Evolutionary conservation across 2,888 invertebrate genomes (phyloP), one percentile per base, ranked within the genome.

Genomic region (Aelia acuminata): DNA sequence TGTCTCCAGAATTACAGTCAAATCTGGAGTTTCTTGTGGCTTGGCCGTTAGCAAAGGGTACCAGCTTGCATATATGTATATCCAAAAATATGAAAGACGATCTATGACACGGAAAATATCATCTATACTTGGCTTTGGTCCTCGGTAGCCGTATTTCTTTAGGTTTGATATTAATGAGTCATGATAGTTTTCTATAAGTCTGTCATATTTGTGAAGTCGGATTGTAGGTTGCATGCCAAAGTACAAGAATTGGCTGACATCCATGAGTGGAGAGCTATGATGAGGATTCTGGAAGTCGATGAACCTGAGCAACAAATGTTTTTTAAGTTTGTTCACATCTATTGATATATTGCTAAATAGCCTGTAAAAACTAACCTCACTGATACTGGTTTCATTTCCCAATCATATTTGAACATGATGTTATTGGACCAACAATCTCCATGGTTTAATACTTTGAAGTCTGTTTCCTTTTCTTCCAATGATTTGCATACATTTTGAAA

Each of bases 391-490:
- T 57, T 57, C 13, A 13, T 3, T 57, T 13, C 13, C 57, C 57
- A 57, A 26, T 57, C 57, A 57, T 57, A 57, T 13, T 57, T 57
- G 26, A 57, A 57, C 57, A 57, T 7, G 1, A 57, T 57, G 57
- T 57, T 57, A 57, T 57, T 57, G 1, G 26, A 57, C 57, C 57
- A 57, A 57, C 57, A 57, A 26, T 57, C 57, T 57, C 57, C 57
- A 13, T 57, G 57, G 57, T 57, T 57, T 26, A 57, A 57, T 57
- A 57, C 57, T 57, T 57, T n/a, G 57, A 57, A 57, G 13, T 57
- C 57, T 63, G 63, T 1, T 70, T 35, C 20, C 22, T 70, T 20
- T 4, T 18, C 63, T 70, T 70, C 10, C 18, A 70, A 18, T 35
- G 35, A 35, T 70, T 70, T 70, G 18, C 63, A 35, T 35, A 18